Evolutionary conservation across 1,140 invertebrate species (phyloP).

Genomic region (Rhopalosiphum padi): DNA sequence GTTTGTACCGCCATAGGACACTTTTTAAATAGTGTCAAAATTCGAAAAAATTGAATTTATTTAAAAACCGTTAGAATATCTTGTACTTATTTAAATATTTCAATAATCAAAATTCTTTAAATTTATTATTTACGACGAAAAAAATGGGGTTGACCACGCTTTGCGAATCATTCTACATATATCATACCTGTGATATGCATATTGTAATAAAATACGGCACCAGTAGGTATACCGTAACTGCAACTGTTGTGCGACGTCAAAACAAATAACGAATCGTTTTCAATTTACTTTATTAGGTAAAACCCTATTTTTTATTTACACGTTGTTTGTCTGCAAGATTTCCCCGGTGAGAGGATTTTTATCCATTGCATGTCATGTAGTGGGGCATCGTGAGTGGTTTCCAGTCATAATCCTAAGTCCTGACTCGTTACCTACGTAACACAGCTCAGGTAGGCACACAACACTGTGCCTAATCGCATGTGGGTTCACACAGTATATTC

Average conservation of each 20-base stretch:
- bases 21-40: too few species aligned
- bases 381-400: not conserved
- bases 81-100: too few species aligned
- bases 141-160: too few species aligned
- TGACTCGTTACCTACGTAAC: too few species aligned
- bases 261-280: not conserved
- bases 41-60: too few species aligned
- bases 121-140: too few species aligned
- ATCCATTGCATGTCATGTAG: not conserved
- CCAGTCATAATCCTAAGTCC: not conserved
- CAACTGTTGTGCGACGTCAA: not conserved
- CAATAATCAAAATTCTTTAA: too few species aligned
- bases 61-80: too few species aligned
- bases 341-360: not conserved
- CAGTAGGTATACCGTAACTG: not conserved
- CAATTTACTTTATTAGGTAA: not conserved
- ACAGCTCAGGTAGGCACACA: not conserved
- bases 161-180: not conserved
- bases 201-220: not conserved
- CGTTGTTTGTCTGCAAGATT: not conserved
- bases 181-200: not conserved
- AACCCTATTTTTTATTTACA: constrained; percentile 1
- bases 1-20: too few species aligned
- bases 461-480: not conserved
- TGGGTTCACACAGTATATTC: not conserved